These are phyloP conservation scores for Sebastes oblongus DNA, from an alignment of 2,797 vertebrate genomes.

Conservation along the genomic window DNA sequence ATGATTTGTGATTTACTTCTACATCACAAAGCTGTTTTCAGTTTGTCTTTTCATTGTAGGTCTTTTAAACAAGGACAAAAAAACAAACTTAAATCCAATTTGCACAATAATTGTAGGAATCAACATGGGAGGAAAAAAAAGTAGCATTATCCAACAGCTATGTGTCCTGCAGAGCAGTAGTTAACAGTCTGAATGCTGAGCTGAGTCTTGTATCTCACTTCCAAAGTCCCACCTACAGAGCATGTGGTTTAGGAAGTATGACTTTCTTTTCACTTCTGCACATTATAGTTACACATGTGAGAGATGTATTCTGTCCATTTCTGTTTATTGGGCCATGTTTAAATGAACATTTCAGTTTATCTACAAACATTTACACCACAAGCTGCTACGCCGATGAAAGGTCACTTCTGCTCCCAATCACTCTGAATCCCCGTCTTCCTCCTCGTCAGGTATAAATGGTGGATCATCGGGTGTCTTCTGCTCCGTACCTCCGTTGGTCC, in stretches of 20 bases:
- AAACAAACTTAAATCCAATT: background rate
- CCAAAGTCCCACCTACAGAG: background rate
- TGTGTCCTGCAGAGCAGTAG: slow-evolving; percentile 11
- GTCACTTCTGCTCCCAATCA: slow-evolving; percentile 47
- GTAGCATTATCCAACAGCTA: background rate
- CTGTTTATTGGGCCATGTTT: slow-evolving; percentile 3
- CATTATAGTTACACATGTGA: background rate
- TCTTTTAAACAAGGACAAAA: background rate
- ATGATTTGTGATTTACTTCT: background rate
- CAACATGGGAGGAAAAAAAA: background rate
- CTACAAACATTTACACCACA: slow-evolving; percentile 46
- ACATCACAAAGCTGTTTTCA: slow-evolving; percentile 8
- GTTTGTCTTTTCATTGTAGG: background rate
- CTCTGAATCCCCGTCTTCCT: slow-evolving; percentile 58
- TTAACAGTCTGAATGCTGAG: slow-evolving; percentile 1
- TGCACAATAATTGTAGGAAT: slow-evolving; percentile 14
- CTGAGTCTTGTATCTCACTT: background rate
- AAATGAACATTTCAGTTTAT: slow-evolving; percentile 24
- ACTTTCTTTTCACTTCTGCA: background rate
- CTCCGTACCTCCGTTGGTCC: rapidly evolving
- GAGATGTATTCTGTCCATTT: background rate
- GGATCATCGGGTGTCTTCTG: slow-evolving; percentile 3
- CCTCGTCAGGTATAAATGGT: slow-evolving; percentile 33
- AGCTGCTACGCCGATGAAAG: slow-evolving; percentile 23
- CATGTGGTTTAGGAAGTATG: background rate